Percentiles rank a stretch among this genome's conserved stretches.
Evolutionary conservation across 1,140 invertebrate species (phyloP).

Genomic region (Sinella curviseta): DNA sequence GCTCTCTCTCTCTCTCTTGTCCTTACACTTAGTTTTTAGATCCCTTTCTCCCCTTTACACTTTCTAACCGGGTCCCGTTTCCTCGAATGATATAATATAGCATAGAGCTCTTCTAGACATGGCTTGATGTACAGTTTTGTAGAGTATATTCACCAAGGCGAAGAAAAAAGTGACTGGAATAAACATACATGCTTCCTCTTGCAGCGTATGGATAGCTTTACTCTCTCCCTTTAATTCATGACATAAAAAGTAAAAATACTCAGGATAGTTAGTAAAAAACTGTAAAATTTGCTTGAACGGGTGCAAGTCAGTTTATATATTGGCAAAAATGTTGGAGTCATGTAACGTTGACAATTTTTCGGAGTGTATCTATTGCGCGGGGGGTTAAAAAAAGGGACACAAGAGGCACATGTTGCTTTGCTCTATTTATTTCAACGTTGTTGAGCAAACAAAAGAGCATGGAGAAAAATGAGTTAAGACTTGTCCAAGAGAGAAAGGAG

Average conservation of each 20-base stretch:
- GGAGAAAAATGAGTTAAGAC: not conserved
- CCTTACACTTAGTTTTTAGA: not conserved
- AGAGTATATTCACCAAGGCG: too few species aligned
- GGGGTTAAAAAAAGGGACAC: not conserved
- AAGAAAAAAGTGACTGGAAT: too few species aligned
- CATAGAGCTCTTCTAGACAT: too few species aligned
- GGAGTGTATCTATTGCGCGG: not conserved
- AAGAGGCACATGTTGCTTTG: constrained; percentile 24
- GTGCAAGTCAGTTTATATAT: too few species aligned
- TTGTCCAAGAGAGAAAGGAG: not conserved
- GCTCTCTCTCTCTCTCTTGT: not conserved
- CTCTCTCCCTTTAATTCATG: too few species aligned
- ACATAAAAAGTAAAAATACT: too few species aligned
- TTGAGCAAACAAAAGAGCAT: constrained; percentile 2
- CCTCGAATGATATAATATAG: too few species aligned
- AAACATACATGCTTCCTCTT: too few species aligned
- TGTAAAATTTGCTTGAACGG: too few species aligned
- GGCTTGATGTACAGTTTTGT: too few species aligned
- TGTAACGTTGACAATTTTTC: not conserved
- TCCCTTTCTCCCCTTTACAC: not conserved
- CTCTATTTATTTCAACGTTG: constrained; percentile 1
- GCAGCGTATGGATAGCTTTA: too few species aligned
- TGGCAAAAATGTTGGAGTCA: not conserved
- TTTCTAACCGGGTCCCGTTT: not conserved
- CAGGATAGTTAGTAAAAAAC: too few species aligned